Percentiles rank a stretch among this genome's conserved stretches.
phyloP scores from a whole-genome alignment of 2,888 invertebrate genomes.

The Neoitamus cyanurus region DNA sequence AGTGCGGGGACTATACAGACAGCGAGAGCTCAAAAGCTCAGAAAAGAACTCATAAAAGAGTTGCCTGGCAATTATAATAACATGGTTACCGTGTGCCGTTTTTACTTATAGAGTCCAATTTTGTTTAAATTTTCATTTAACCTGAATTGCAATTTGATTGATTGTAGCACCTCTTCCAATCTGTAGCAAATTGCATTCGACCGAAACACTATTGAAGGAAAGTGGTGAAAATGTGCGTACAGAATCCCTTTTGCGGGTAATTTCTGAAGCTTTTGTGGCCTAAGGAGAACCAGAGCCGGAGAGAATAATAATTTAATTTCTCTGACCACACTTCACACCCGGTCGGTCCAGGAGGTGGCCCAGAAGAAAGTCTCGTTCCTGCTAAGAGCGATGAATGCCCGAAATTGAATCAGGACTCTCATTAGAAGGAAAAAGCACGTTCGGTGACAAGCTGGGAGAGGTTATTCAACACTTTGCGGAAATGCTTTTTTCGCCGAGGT shows the following conservation, averaged over 20 bases:
- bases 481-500: not conserved
- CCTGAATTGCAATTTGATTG: too few species aligned
- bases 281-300: not conserved
- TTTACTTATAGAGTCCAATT: too few species aligned
- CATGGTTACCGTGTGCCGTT: too few species aligned
- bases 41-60: too few species aligned
- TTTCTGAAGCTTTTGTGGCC: constrained; percentile 11
- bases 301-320: constrained; percentile 14
- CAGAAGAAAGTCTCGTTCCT: not conserved
- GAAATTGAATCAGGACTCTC: constrained; percentile 24
- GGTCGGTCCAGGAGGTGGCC: not conserved
- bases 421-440: not conserved
- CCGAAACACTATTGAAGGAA: not conserved
- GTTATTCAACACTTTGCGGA: constrained; percentile 29
- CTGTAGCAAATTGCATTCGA: not conserved
- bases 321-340: not conserved
- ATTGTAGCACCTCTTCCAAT: not conserved
- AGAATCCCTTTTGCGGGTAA: not conserved
- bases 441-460: not conserved
- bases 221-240: not conserved
- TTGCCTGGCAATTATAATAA: too few species aligned
- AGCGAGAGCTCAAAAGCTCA: too few species aligned
- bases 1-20: too few species aligned
- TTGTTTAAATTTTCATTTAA: too few species aligned
- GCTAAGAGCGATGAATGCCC: not conserved